phyloP scores from a whole-genome alignment of 2,797 vertebrate species.

The Lacerta bilineata region DNA sequence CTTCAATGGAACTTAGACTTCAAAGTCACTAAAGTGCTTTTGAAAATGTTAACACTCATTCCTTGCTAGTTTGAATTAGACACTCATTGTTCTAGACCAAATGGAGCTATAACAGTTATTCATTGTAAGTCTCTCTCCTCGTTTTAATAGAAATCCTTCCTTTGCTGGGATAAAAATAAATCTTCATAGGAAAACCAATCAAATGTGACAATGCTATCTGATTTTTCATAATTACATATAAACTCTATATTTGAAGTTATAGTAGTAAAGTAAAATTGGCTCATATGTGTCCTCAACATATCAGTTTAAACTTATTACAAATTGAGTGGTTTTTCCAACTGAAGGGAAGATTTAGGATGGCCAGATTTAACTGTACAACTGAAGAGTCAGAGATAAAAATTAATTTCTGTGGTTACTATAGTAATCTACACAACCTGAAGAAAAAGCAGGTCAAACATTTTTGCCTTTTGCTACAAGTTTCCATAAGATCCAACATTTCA shows the following conservation, averaged over 20 bases:
- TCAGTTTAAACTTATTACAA: constrained; percentile 37
- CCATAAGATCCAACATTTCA: background rate
- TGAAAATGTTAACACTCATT: background rate
- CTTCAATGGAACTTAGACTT: constrained; percentile 40
- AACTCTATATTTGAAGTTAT: constrained; percentile 36
- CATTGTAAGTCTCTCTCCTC: constrained; percentile 26
- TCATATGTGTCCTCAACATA: constrained; percentile 39
- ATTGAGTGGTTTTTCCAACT: constrained; percentile 37
- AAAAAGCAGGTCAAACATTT: constrained; percentile 27
- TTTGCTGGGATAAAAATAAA: constrained; percentile 45
- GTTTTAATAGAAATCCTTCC: constrained; percentile 39
- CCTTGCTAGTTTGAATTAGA: background rate
- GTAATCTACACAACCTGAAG: background rate
- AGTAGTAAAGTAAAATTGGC: constrained; percentile 26
- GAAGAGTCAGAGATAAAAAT: constrained; percentile 35
- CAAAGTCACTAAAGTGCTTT: constrained; percentile 36
- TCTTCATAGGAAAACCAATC: constrained; percentile 41
- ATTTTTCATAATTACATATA: constrained; percentile 52
- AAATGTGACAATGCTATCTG: constrained; percentile 40
- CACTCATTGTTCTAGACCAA: constrained; percentile 28
- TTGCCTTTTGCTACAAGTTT: background rate
- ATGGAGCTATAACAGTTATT: background rate
- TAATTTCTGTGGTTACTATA: constrained; percentile 25
- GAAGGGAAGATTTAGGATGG: constrained; percentile 43
- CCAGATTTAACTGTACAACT: constrained; percentile 30